Evolutionary conservation across 2,113 vertebrate genomes (phyloP), one percentile per base, ranked within the genome.

Genomic region (Pollimyrus isidori): DNA sequence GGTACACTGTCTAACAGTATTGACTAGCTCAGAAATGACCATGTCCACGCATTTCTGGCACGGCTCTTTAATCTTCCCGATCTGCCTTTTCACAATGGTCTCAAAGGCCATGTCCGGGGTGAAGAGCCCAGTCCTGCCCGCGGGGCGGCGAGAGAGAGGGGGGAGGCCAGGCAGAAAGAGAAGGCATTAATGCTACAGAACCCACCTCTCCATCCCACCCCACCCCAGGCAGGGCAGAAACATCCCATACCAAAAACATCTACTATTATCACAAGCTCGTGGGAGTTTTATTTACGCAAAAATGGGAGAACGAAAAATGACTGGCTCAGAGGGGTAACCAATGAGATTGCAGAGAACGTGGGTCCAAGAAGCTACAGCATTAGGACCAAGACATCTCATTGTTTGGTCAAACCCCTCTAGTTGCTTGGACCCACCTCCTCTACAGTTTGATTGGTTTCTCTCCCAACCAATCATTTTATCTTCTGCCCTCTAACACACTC

Each of bases 81-180:
- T 98, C 97, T 99, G 98, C 96, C 99, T 98, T 98, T 99, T 99
- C 97, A 99, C 98, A 97, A 99, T 99, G 96, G 98, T 99, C 97
- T 99, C 98, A 98, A 99, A 99, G 95, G 98, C 98, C 98, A 99
- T 99, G 96, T 99, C 98, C 91, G 98, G 98, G 89, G 98, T 99
- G 96, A 99, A 99, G 95, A 99, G 98, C 96, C 98, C 98, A 92
- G 98, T 99, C 97, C 98, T 99, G 97, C 90, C 91, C 92, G 89
- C 17, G 0, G 76, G 39, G 88, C 21, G 87, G 35, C 90, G 87
- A 91, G 90, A 92, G 19, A 89, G 42, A 90, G 84, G 42, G 90
- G 53, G 90, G 91, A 91, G 90, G 90, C 93, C 91, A 92, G 92
- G 92, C 85, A 92, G 85, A 91, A 91, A 95, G 89, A 95, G 92